Percentiles rank a stretch among this genome's conserved stretches.
Evolutionary conservation across 2,888 invertebrate genomes (phyloP).

Genomic region (Apamea anceps): DNA sequence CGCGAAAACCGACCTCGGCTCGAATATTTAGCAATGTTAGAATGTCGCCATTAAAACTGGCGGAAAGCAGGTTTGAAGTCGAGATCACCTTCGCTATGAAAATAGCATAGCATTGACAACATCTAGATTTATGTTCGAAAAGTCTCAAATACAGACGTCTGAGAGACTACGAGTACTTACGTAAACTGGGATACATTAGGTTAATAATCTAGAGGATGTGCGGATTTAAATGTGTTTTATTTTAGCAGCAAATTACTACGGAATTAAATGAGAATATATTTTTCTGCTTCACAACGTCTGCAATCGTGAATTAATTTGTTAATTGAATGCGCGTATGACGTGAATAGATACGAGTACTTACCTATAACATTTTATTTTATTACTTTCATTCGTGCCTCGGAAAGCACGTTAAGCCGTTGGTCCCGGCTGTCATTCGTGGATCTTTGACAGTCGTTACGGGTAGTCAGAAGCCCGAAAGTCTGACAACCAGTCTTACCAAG

Average conservation of each 20-base stretch:
- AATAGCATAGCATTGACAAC: conserved; percentile 70
- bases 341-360: not conserved
- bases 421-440: too few relatives aligned
- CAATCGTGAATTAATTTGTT: not conserved
- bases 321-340: not conserved
- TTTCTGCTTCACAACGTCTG: conserved; percentile 4
- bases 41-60: conserved; percentile 61
- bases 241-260: not conserved
- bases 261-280: conserved; percentile 9
- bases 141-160: conserved; percentile 38
- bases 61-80: conserved; percentile 53
- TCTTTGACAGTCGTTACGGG: too few relatives aligned
- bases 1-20: conserved; percentile 68
- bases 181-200: not conserved
- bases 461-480: too few relatives aligned
- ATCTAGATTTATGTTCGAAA: conserved; percentile 58
- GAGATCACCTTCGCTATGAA: conserved; percentile 69
- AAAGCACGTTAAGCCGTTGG: too few relatives aligned
- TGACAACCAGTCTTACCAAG: too few relatives aligned
- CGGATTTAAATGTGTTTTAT: conserved; percentile 14
- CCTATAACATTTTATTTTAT: not conserved
- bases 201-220: not conserved
- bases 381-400: not conserved
- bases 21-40: conserved; percentile 54
- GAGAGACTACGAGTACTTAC: conserved; percentile 13